Evolutionary conservation across 2,797 vertebrate species (phyloP).

Genomic region (Emys orbicularis): DNA sequence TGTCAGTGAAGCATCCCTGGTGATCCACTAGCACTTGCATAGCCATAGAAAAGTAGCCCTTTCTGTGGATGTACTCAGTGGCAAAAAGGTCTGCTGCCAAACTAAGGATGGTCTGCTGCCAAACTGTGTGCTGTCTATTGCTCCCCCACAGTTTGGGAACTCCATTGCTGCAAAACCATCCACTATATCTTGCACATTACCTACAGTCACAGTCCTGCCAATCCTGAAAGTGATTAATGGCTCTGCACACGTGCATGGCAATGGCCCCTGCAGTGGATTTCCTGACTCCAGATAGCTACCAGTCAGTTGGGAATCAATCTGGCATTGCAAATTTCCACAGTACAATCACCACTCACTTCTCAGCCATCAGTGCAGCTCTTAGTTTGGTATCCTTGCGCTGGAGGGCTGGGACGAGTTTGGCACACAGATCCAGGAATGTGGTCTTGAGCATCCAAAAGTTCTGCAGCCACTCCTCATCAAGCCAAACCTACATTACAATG

Average conservation of each 20-base stretch:
- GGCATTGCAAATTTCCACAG: background rate
- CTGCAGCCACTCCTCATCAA: background rate
- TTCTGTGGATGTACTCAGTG: background rate
- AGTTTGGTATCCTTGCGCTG: background rate
- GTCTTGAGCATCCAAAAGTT: background rate
- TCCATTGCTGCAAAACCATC: background rate
- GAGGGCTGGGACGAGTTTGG: background rate
- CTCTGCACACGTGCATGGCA: too few relatives aligned
- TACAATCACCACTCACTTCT: background rate
- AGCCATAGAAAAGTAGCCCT: background rate
- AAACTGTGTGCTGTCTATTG: background rate
- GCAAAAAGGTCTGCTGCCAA: background rate
- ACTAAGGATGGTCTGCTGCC: background rate
- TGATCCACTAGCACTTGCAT: background rate
- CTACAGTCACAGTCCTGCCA: background rate
- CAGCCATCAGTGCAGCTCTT: background rate
- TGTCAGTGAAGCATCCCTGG: background rate
- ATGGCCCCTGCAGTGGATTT: too few relatives aligned
- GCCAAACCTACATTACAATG: background rate
- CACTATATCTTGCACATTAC: background rate
- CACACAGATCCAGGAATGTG: background rate
- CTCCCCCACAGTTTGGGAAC: background rate
- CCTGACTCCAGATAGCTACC: too few relatives aligned
- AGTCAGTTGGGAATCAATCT: too few relatives aligned
- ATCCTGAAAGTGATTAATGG: too few relatives aligned